Evolutionary conservation across 2,113 vertebrate species (phyloP), one percentile per base, ranked within the genome.

Genomic region (Aegithalos caudatus): DNA sequence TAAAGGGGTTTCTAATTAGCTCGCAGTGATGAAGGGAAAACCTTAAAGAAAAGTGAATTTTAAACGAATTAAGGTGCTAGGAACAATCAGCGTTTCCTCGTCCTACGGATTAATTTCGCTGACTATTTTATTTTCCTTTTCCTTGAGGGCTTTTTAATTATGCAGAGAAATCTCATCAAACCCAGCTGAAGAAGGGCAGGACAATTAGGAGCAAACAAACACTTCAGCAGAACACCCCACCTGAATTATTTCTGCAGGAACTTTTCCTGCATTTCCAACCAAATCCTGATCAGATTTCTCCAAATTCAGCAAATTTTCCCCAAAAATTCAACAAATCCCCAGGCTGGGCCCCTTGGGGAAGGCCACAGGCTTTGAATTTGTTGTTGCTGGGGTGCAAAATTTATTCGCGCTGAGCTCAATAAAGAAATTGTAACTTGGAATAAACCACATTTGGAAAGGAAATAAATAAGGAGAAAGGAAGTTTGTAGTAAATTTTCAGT

Each of bases 191-290:
- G 94, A 88, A 97, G 94, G 97, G 94, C 90, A 96, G 88, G 87
- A 86, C 91, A 95, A 95, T 97, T 92, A 94, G 85, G 67, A 67
- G 48, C 87, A 92, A 95, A 86, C 94, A 96, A 96, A 95, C 94
- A 86, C 93, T 97, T 76, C 67, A 88, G 74, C 81, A 66, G 69
- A 88, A 92, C 20, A 79, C 44, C 12, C 89, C 78, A 44, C 64
- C 81, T 83, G 15, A 81, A 81, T 86, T 94, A 62, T 92, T 94
- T 90, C 31, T 1, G 4, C 73, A 38, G 37, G 65, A 93, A 57
- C 17, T 2, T 62, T 18, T 24, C 53, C 60, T 89, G 89, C 83
- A 72, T 89, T 87, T 93, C 44, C 92, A 92, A 31, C 42, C 6
- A 20, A 85, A 73, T 21, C 88, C 56, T 19, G 42, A 76, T 28